phyloP scores from a whole-genome alignment of 2,888 invertebrate genomes.

The Eupeodes luniger region DNA sequence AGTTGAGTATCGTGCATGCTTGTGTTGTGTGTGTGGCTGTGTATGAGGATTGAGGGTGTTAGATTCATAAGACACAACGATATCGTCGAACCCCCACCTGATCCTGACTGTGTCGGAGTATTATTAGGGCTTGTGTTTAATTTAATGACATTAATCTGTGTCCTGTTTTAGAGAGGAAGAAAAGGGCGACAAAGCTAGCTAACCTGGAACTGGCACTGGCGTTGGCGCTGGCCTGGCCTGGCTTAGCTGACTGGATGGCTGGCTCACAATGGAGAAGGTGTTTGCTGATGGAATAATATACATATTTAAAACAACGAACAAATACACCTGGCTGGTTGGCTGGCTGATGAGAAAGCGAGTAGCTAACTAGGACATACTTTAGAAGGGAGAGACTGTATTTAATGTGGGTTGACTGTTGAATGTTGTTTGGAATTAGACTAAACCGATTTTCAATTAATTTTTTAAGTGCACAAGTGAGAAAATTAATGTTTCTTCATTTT shows the following conservation, averaged over 20 bases:
- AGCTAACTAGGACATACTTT: background rate
- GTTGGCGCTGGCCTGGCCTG: no score
- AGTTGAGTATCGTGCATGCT: conserved; percentile 6
- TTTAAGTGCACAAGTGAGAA: conserved; percentile 58
- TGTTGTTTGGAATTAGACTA: conserved; percentile 62
- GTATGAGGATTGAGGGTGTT: no score
- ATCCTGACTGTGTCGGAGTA: conserved; percentile 34
- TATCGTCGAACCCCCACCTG: conserved; percentile 6
- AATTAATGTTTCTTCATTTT: conserved; percentile 45
- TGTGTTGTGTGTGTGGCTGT: conserved; percentile 42
- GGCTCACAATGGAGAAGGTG: no score
- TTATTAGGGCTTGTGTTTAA: conserved; percentile 71
- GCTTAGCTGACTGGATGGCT: no score
- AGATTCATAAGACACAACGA: conserved; percentile 28
- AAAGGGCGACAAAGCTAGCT: conserved; percentile 24
- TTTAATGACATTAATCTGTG: conserved; percentile 74
- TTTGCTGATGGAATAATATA: no score
- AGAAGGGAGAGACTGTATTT: background rate
- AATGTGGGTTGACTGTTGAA: conserved; percentile 68
- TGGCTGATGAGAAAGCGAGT: background rate
- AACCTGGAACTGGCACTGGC: background rate
- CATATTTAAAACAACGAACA: background rate
- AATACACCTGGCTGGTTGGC: background rate
- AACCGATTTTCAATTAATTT: conserved; percentile 66
- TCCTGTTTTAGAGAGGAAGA: conserved; percentile 39